phyloP scores from a whole-genome alignment of 2,797 vertebrate genomes.

The Lagocephalus sceleratus region DNA sequence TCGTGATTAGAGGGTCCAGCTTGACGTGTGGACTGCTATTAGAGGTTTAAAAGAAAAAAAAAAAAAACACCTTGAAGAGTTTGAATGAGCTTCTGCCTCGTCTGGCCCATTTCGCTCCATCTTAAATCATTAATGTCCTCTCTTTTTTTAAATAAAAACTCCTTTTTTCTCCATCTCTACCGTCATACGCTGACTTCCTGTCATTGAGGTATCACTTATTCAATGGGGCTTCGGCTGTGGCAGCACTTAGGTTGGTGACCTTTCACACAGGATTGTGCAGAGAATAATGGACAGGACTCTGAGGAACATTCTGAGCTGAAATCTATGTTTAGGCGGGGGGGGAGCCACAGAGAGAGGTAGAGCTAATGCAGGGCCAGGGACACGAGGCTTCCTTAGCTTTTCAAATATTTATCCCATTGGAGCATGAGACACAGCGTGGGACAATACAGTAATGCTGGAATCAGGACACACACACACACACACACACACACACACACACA shows the following conservation, averaged over 20 bases:
- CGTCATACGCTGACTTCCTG: constrained; percentile 42
- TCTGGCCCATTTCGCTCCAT: constrained; percentile 17
- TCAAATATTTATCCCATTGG: constrained; percentile 71
- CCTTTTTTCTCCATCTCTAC: constrained; percentile 23
- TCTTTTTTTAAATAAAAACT: constrained; percentile 31
- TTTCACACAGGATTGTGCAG: constrained; percentile 43
- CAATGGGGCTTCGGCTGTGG: constrained; percentile 47
- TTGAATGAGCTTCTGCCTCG: constrained; percentile 18
- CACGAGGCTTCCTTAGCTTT: constrained; percentile 51
- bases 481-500: too few species aligned
- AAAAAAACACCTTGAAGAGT: constrained; percentile 14
- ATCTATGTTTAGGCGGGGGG: constrained; percentile 32
- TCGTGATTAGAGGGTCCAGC: background rate
- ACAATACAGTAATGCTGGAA: constrained; percentile 47
- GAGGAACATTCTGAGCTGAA: constrained; percentile 26
- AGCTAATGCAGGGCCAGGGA: constrained; percentile 37
- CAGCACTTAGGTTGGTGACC: constrained; percentile 61
- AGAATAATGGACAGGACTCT: constrained; percentile 43
- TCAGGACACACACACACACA: constrained; percentile 33
- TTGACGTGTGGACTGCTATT: constrained; percentile 21
- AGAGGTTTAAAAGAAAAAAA: constrained; percentile 8
- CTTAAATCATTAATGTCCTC: constrained; percentile 55
- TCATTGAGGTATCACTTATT: constrained; percentile 62
- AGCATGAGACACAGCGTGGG: constrained; percentile 54
- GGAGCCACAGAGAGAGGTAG: constrained; percentile 16